phyloP scores from a whole-genome alignment of 2,797 vertebrate species.

The Emys orbicularis region DNA sequence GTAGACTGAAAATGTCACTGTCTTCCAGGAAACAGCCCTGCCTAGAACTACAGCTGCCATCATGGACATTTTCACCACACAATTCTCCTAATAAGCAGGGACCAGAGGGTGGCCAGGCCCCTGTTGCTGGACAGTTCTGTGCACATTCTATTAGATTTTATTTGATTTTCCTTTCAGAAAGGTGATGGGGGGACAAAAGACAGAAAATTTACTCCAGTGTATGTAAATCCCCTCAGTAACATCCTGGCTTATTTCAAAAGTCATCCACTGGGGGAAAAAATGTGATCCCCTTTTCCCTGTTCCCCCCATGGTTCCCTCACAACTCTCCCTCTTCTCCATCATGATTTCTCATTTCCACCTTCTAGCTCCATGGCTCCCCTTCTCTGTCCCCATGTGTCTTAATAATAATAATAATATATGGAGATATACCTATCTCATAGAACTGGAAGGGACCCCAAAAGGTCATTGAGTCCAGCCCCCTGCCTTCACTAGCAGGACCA shows the following conservation, averaged over 20 bases:
- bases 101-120: neutral
- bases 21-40: neutral
- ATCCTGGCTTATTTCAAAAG: neutral
- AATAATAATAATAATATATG: too few species aligned
- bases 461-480: too few species aligned
- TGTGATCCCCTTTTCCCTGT: slow-evolving; percentile 1
- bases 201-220: neutral
- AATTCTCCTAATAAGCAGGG: neutral
- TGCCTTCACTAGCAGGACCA: too few species aligned
- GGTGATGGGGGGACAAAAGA: neutral
- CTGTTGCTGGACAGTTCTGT: neutral
- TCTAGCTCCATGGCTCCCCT: neutral
- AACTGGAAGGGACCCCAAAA: too few species aligned
- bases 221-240: neutral
- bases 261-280: neutral
- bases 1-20: neutral
- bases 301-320: slow-evolving; percentile 17
- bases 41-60: neutral
- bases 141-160: neutral
- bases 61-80: neutral
- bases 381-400: too few species aligned
- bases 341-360: slow-evolving; percentile 16
- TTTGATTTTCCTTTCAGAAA: neutral
- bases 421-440: too few species aligned
- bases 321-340: slow-evolving; percentile 37